Evolutionary conservation across 2,797 vertebrate genomes (phyloP).

Genomic region (Diceros bicornis): DNA sequence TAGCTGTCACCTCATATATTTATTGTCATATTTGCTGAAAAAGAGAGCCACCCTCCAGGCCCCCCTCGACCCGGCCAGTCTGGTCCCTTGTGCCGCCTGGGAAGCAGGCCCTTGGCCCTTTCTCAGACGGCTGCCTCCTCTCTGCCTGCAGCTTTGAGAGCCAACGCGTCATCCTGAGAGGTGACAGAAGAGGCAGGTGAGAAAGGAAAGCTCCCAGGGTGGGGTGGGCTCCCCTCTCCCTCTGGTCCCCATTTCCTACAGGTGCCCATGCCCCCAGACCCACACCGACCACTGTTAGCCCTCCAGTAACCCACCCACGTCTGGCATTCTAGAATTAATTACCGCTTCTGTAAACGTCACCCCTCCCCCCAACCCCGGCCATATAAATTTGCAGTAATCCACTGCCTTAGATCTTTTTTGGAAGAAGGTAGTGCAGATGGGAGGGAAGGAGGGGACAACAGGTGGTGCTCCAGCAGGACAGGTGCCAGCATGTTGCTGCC

Average conservation of each 20-base stretch:
- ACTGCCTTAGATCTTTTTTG: not conserved
- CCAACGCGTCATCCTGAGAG: slow-evolving; percentile 86
- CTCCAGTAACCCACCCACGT: fast-evolving
- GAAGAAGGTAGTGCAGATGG: not conserved
- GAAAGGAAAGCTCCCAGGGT: not conserved
- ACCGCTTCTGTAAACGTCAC: not conserved
- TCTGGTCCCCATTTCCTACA: not conserved
- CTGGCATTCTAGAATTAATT: not conserved
- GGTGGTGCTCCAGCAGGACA: fast-evolving
- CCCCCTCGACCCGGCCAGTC: not conserved
- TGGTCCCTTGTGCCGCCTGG: not conserved
- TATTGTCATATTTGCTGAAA: not conserved
- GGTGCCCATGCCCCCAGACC: not conserved
- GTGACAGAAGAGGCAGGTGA: slow-evolving; percentile 90
- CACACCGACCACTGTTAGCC: not conserved
- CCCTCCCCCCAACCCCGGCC: too few species aligned
- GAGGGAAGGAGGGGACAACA: fast-evolving
- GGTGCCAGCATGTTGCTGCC: not conserved
- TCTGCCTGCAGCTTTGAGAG: slow-evolving; percentile 89
- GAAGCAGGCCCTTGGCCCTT: not conserved
- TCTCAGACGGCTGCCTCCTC: slow-evolving; percentile 8
- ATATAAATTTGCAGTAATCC: fast-evolving
- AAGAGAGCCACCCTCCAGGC: not conserved
- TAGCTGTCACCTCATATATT: fast-evolving
- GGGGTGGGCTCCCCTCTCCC: not conserved